Percentiles rank a stretch among this genome's conserved stretches.
phyloP scores from a whole-genome alignment of 2,113 vertebrate species.

The Prinia subflava region DNA sequence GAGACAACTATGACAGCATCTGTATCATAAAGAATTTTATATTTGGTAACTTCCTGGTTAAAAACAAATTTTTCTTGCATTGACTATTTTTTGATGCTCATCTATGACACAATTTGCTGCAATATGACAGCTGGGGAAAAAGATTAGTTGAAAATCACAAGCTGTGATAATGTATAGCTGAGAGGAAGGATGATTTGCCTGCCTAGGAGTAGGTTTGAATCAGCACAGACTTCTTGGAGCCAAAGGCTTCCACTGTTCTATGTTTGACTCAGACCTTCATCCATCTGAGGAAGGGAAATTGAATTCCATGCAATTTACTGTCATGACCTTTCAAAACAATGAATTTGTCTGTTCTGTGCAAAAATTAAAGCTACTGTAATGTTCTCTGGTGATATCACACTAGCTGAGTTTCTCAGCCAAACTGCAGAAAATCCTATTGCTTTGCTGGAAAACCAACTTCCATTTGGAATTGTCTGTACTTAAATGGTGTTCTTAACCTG shows the following conservation, averaged over 20 bases:
- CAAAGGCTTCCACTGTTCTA: neutral
- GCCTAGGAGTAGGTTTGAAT: neutral
- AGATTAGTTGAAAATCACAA: neutral
- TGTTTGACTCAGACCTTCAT: conserved; percentile 1
- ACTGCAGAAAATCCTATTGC: neutral
- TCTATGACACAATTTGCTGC: neutral
- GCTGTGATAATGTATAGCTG: neutral
- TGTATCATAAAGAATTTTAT: neutral
- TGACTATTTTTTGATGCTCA: neutral
- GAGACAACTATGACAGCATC: neutral
- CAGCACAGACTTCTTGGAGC: conserved; percentile 28
- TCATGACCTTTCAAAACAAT: conserved; percentile 16
- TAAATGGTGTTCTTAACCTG: neutral
- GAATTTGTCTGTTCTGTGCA: neutral
- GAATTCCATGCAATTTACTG: conserved; percentile 22
- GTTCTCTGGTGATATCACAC: neutral
- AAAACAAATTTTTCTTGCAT: neutral
- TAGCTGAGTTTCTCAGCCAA: neutral
- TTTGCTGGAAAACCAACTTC: neutral
- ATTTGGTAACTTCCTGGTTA: neutral
- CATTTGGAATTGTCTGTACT: neutral
- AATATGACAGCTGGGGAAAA: neutral
- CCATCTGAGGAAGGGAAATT: conserved; percentile 6
- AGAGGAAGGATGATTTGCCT: neutral
- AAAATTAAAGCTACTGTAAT: neutral